Conservation (phyloP, 1,140 invertebrate species). For the Drosophila albomicans region DNA sequence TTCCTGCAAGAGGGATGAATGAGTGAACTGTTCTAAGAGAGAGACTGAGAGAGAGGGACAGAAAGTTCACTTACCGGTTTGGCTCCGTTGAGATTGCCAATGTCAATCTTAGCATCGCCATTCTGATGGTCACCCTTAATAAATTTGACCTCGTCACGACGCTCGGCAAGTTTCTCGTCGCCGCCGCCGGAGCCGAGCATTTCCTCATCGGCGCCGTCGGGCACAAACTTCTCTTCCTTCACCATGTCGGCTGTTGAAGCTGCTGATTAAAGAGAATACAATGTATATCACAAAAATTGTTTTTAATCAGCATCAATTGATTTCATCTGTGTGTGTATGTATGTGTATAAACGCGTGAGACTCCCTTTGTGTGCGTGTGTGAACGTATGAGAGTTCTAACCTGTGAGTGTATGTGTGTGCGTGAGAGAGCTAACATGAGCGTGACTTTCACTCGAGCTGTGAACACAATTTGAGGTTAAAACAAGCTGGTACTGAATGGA, state of each 20-base stretch:
- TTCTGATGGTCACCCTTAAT: slow-evolving; percentile 90
- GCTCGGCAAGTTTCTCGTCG: slow-evolving; percentile 87
- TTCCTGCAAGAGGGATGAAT: slow-evolving; percentile 76
- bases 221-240: slow-evolving; percentile 67
- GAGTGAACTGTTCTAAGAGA: too few species aligned
- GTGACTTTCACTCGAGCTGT: slow-evolving; percentile 11
- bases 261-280: slow-evolving; percentile 22
- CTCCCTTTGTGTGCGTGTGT: background rate
- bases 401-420: background rate
- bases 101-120: slow-evolving; percentile 94
- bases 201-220: slow-evolving; percentile 88
- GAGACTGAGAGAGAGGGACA: background rate
- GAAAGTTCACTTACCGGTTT: slow-evolving; percentile 83
- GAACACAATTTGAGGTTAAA: slow-evolving; percentile 18
- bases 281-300: slow-evolving; percentile 27
- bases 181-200: slow-evolving; percentile 86
- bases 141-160: slow-evolving; percentile 89
- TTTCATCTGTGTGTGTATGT: background rate
- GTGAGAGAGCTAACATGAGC: background rate
- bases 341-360: background rate
- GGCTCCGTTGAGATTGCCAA: slow-evolving; percentile 87
- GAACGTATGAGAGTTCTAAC: background rate
- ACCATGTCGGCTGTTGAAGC: slow-evolving; percentile 65
- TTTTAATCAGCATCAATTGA: slow-evolving; percentile 62
- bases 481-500: slow-evolving; percentile 1